Conservation (phyloP, 64 coral and sea anemone species). For the Astreopora myriophthalma region DNA sequence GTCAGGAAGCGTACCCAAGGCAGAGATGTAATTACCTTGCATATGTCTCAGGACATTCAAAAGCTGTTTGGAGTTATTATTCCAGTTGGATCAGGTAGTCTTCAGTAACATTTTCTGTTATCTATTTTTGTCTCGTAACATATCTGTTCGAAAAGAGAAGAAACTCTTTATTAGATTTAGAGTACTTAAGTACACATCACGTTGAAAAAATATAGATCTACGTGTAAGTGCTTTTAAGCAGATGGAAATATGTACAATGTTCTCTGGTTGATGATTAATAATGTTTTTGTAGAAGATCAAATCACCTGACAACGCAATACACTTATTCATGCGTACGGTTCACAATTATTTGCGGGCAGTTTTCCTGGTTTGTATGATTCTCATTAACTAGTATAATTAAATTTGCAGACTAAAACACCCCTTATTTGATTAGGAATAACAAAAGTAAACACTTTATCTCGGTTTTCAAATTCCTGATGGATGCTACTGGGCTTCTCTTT, state of each 20-base stretch:
- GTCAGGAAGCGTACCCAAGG: conserved; percentile 9
- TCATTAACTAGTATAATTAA: conserved; percentile 25
- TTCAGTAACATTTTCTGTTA: conserved; percentile 16
- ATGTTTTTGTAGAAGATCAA: conserved; percentile 22
- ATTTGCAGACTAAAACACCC: conserved; percentile 12
- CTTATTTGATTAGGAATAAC: conserved; percentile 26
- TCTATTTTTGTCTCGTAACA: conserved; percentile 26
- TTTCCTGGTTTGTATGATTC: conserved; percentile 18
- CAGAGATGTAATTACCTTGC: conserved; percentile 22
- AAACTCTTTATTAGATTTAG: conserved; percentile 3
- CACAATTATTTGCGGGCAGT: conserved; percentile 23
- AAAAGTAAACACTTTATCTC: neutral
- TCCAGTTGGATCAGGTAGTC: neutral
- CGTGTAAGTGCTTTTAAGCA: conserved; percentile 1
- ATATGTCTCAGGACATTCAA: neutral
- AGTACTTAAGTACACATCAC: neutral
- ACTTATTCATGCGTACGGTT: conserved; percentile 41
- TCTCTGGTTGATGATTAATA: conserved; percentile 14
- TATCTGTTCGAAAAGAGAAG: neutral
- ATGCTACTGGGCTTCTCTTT: neutral
- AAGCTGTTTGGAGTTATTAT: conserved; percentile 13
- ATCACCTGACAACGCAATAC: conserved; percentile 36
- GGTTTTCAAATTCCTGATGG: neutral
- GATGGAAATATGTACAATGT: conserved; percentile 20
- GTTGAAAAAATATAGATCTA: neutral